These are phyloP conservation scores for Petrolisthes manimaculis DNA, from an alignment of 2,888 invertebrate species.

Conservation along the genomic window DNA sequence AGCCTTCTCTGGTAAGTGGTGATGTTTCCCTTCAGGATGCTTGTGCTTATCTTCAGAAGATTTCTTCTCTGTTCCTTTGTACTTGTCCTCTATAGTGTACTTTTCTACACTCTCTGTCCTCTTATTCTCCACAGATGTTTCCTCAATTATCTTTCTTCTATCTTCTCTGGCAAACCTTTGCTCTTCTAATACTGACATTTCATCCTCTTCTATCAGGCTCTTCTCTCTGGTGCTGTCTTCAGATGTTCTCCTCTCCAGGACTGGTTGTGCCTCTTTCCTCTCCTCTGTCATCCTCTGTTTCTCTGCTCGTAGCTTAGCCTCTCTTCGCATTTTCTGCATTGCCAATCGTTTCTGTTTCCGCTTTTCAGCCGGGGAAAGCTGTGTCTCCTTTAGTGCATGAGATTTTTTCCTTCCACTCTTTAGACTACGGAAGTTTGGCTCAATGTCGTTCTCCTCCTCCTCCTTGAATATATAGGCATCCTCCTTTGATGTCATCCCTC, in stretches of 20 bases:
- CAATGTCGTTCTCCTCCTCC: conserved; percentile 57
- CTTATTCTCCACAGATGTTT: conserved; percentile 5
- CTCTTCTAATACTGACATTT: conserved; percentile 9
- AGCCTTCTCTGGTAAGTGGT: conserved; percentile 10
- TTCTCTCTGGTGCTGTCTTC: not conserved
- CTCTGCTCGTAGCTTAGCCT: not conserved
- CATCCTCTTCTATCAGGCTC: not conserved
- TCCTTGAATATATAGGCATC: conserved; percentile 64
- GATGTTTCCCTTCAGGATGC: not conserved
- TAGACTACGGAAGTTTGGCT: conserved; percentile 56
- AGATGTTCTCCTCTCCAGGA: too few species aligned
- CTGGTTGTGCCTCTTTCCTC: not conserved
- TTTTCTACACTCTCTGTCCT: conserved; percentile 4
- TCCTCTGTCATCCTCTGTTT: not conserved
- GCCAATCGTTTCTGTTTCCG: conserved; percentile 14
- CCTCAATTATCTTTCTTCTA: not conserved
- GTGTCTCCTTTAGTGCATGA: conserved; percentile 49
- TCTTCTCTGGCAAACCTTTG: not conserved
- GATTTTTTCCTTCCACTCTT: conserved; percentile 50
- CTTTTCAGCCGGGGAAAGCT: conserved; percentile 33
- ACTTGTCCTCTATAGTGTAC: not conserved
- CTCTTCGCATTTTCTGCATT: not conserved
- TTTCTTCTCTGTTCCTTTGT: conserved; percentile 10
- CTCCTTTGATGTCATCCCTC: conserved; percentile 36
- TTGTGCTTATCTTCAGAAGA: not conserved